phyloP scores from a whole-genome alignment of 2,113 vertebrate genomes.

The Mormyrus lacerda region DNA sequence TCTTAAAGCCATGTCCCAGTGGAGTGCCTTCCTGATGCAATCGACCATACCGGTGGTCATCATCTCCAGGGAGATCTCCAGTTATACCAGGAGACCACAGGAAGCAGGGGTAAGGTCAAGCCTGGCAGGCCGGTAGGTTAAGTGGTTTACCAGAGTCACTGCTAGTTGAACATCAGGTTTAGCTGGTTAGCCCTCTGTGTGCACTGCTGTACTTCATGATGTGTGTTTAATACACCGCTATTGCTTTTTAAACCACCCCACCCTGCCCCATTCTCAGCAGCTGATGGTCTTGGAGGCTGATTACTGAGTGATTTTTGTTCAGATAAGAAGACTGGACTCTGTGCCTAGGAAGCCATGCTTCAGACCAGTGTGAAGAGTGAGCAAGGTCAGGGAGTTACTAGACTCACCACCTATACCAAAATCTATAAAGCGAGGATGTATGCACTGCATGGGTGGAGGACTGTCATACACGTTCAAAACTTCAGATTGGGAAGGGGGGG shows the following conservation, averaged over 20 bases:
- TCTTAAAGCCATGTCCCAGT: no score
- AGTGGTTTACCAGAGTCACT: background rate
- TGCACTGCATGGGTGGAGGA: background rate
- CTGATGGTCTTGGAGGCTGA: no score
- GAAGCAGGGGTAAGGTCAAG: background rate
- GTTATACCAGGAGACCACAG: background rate
- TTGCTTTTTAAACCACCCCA: background rate
- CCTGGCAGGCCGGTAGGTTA: background rate
- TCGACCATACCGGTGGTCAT: background rate
- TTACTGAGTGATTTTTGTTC: background rate
- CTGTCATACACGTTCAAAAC: background rate
- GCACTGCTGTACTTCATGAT: background rate
- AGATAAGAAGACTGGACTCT: background rate
- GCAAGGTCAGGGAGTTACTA: background rate
- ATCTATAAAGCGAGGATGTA: background rate
- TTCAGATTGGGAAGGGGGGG: background rate
- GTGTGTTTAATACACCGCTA: background rate
- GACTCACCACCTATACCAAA: background rate
- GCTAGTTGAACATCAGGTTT: background rate
- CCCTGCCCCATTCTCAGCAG: no score
- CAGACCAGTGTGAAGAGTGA: no score
- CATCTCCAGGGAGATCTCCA: background rate
- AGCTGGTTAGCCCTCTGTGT: background rate
- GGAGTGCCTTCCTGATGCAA: no score
- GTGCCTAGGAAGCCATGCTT: background rate